phyloP scores from a whole-genome alignment of 2,113 vertebrate species.

The Telmatochromis brichardi region DNA sequence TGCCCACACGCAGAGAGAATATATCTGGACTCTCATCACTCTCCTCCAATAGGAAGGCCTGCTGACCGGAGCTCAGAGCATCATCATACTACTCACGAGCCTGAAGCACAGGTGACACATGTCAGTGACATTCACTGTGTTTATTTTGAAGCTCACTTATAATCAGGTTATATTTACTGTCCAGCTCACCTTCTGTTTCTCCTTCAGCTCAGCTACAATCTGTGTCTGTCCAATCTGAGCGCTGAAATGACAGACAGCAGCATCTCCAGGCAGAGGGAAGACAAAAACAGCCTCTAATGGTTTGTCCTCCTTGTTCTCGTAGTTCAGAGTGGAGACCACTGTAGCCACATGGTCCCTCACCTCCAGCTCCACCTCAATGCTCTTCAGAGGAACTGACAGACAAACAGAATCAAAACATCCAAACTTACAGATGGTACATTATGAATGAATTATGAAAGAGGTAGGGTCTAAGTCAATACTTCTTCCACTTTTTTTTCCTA shows the following conservation, averaged over 20 bases:
- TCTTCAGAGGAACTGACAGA: background rate
- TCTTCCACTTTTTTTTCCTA: background rate
- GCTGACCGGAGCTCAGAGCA: too few species aligned
- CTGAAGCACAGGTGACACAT: too few species aligned
- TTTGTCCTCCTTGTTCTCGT: background rate
- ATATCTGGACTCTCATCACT: too few species aligned
- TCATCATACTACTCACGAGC: too few species aligned
- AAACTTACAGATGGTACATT: background rate
- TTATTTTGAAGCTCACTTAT: too few species aligned
- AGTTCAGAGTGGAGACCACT: slow-evolving; percentile 24
- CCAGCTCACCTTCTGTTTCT: too few species aligned
- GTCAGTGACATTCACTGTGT: too few species aligned
- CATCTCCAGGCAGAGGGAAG: background rate
- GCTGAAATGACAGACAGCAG: background rate
- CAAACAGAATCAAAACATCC: background rate
- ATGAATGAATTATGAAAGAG: background rate
- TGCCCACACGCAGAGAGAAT: too few species aligned
- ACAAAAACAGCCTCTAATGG: background rate
- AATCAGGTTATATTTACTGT: too few species aligned
- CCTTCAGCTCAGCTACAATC: background rate
- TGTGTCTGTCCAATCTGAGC: background rate
- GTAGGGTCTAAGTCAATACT: background rate
- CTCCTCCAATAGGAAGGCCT: accelerated
- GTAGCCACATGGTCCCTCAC: background rate
- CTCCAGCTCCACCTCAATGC: background rate